Conservation (phyloP, 2,113 vertebrate genomes). For the Callipepla squamata region DNA sequence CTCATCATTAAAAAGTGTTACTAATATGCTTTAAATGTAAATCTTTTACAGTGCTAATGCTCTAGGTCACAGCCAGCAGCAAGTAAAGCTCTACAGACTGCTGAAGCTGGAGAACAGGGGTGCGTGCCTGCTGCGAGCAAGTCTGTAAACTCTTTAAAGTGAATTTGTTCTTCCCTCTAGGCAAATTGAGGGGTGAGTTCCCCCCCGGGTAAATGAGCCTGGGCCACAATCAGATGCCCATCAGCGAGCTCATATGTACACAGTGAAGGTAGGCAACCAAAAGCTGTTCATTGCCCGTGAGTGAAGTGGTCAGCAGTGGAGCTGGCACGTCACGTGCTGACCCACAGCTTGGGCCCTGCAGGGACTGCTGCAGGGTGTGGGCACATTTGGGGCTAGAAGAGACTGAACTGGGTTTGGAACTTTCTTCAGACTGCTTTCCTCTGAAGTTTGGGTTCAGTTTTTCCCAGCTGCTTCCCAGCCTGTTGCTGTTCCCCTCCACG, state of each 20-base stretch:
- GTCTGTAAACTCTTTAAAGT: neutral
- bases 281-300: neutral
- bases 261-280: neutral
- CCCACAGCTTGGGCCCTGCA: neutral
- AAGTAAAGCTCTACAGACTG: neutral
- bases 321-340: accelerated
- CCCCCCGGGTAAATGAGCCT: neutral
- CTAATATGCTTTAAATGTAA: slow-evolving; percentile 42
- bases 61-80: neutral
- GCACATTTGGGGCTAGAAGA: neutral
- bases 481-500: neutral
- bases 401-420: neutral
- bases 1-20: slow-evolving; percentile 1
- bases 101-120: neutral
- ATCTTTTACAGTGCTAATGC: neutral
- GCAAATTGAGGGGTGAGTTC: neutral
- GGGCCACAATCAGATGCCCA: accelerated
- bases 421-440: neutral
- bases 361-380: neutral
- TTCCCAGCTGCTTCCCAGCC: neutral
- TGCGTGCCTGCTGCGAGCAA: neutral
- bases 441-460: neutral
- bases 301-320: neutral
- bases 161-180: neutral
- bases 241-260: accelerated